A percentile compares a stretch with the other conserved stretches of the same genome.
These are phyloP conservation scores for Pachyrhynchus sulphureomaculatus DNA, from an alignment of 1,140 invertebrate species.

Conservation along the genomic window DNA sequence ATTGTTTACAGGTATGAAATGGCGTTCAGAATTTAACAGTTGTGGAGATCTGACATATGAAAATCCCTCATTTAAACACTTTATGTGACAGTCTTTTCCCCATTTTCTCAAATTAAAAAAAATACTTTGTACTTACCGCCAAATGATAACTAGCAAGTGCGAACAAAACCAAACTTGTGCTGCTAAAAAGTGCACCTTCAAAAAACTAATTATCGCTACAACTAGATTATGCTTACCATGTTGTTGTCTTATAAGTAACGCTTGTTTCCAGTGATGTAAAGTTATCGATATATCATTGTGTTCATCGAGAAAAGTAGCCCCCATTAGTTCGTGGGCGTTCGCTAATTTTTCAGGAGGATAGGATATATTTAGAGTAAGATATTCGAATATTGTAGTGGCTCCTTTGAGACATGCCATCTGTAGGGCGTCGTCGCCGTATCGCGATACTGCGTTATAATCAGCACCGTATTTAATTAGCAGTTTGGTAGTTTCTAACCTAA, in stretches of 20 bases:
- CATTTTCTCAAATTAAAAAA: constrained; percentile 10
- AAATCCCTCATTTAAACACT: too few species aligned
- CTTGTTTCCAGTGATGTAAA: constrained; percentile 67
- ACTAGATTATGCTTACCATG: constrained; percentile 35
- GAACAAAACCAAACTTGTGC: constrained; percentile 5
- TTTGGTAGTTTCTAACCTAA: constrained; percentile 78
- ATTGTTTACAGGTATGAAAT: too few species aligned
- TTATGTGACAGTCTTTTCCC: too few species aligned
- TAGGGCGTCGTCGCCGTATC: constrained; percentile 86
- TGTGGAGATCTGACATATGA: too few species aligned
- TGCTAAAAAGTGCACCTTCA: constrained; percentile 9
- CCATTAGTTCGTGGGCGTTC: constrained; percentile 82
- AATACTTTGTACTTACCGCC: constrained; percentile 7
- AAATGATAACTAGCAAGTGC: constrained; percentile 4
- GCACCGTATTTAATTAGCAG: constrained; percentile 79
- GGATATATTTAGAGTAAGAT: constrained; percentile 64
- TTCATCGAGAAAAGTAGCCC: constrained; percentile 81
- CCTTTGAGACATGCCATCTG: constrained; percentile 89
- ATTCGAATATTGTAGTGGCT: constrained; percentile 77
- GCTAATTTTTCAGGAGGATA: constrained; percentile 71
- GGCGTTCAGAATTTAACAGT: too few species aligned
- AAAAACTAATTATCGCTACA: not conserved
- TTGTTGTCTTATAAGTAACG: constrained; percentile 58
- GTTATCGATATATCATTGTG: constrained; percentile 70
- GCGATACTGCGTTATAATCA: constrained; percentile 72